Percentiles rank a stretch among this genome's conserved stretches.
Evolutionary conservation across 2,113 vertebrate genomes (phyloP).

Genomic region (Periophthalmodon schlosseri): DNA sequence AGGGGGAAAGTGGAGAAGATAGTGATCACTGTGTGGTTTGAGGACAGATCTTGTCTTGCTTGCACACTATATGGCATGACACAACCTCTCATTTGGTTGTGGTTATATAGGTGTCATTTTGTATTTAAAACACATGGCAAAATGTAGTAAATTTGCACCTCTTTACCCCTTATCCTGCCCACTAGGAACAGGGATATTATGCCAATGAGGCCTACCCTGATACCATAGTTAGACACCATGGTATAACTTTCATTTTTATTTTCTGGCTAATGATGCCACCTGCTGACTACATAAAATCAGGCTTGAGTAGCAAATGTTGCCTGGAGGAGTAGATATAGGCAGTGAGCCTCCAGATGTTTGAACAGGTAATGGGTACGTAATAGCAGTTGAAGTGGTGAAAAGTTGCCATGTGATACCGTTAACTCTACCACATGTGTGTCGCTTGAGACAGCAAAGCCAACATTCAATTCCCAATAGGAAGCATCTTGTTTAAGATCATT

Average conservation of each 20-base stretch:
- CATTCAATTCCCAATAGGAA: constrained; percentile 53
- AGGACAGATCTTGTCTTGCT: constrained; percentile 51
- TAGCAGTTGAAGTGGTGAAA: constrained; percentile 51
- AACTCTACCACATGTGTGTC: constrained; percentile 42
- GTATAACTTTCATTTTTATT: constrained; percentile 79
- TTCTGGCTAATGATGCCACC: constrained; percentile 84
- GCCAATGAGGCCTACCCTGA: constrained; percentile 68
- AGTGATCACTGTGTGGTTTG: constrained; percentile 55
- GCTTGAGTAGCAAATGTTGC: constrained; percentile 51
- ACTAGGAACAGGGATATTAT: constrained; percentile 47
- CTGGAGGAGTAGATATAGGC: constrained; percentile 55
- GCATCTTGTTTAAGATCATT: constrained; percentile 41
- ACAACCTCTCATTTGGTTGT: constrained; percentile 38
- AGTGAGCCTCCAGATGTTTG: constrained; percentile 48
- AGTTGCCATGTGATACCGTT: constrained; percentile 59
- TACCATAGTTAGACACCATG: constrained; percentile 70
- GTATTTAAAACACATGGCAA: constrained; percentile 53
- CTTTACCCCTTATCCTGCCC: constrained; percentile 55
- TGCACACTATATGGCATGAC: constrained; percentile 42
- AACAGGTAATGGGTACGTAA: constrained; percentile 64
- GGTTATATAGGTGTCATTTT: constrained; percentile 24
- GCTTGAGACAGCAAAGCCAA: constrained; percentile 23
- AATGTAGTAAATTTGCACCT: constrained; percentile 75
- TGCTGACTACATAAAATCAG: constrained; percentile 82
- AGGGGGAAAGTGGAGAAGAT: constrained; percentile 34